phyloP scores from a whole-genome alignment of 2,113 vertebrate genomes.

The Passer montanus region DNA sequence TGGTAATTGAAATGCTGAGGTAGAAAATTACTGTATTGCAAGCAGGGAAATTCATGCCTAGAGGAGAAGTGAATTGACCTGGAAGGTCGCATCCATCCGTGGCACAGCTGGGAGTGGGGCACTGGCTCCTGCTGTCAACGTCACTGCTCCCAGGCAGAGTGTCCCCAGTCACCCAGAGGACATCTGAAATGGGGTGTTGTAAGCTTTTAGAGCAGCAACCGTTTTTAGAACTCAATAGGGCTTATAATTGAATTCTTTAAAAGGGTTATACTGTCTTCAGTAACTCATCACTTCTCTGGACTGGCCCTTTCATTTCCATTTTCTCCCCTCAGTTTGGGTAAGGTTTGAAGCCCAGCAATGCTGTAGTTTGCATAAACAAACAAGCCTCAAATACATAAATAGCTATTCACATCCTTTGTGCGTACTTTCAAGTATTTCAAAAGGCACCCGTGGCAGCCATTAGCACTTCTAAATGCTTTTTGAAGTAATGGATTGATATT shows the following conservation, averaged over 20 bases:
- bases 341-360: neutral
- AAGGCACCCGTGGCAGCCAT: neutral
- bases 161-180: neutral
- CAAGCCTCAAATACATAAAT: neutral
- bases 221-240: neutral
- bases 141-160: neutral
- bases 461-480: neutral
- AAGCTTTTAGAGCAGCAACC: neutral
- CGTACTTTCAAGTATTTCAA: slow-evolving; percentile 40
- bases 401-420: neutral
- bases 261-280: neutral
- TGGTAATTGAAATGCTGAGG: slow-evolving; percentile 49
- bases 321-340: neutral
- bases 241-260: neutral
- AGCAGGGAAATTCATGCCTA: neutral
- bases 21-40: slow-evolving; percentile 45
- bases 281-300: neutral
- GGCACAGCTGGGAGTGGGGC: neutral
- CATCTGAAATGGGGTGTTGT: neutral
- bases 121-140: neutral
- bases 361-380: neutral
- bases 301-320: neutral
- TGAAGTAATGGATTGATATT: neutral
- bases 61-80: slow-evolving; percentile 39
- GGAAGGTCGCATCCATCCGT: neutral